These are phyloP conservation scores for Papilio polyxenes DNA, from an alignment of 1,140 invertebrate genomes.

Conservation along the genomic window DNA sequence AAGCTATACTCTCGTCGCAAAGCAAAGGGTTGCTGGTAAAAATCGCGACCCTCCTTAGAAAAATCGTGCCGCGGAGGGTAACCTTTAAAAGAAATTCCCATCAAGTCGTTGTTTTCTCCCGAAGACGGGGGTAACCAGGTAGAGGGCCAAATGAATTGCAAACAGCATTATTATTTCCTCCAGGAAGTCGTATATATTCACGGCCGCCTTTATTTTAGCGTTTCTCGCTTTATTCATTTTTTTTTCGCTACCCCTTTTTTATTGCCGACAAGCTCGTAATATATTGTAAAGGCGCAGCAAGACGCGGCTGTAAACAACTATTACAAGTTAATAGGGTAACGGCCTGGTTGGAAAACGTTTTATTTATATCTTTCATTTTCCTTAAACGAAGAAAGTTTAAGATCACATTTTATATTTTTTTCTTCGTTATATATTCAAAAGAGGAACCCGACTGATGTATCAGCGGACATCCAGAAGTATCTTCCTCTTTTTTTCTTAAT, in stretches of 20 bases:
- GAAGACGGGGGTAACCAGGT: slow-evolving; percentile 75
- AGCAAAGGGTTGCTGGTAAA: slow-evolving; percentile 76
- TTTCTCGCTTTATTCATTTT: slow-evolving; percentile 77
- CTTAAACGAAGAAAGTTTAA: slow-evolving; percentile 32
- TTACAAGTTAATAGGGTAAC: slow-evolving; percentile 72
- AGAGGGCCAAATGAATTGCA: slow-evolving; percentile 79
- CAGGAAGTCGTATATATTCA: slow-evolving; percentile 80
- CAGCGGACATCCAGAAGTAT: no score
- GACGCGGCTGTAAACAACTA: slow-evolving; percentile 77
- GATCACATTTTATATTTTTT: slow-evolving; percentile 23
- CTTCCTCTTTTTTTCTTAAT: neutral
- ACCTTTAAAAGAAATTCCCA: slow-evolving; percentile 61
- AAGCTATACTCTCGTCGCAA: slow-evolving; percentile 73
- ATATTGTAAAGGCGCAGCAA: slow-evolving; percentile 76
- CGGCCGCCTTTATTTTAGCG: slow-evolving; percentile 78
- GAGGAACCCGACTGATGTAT: neutral
- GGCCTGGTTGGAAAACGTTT: slow-evolving; percentile 49
- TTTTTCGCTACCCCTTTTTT: slow-evolving; percentile 77
- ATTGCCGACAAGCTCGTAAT: slow-evolving; percentile 77
- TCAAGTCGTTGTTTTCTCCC: slow-evolving; percentile 70
- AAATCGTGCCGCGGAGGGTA: slow-evolving; percentile 63
- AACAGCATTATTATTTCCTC: slow-evolving; percentile 81
- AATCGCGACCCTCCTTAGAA: slow-evolving; percentile 71
- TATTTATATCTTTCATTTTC: slow-evolving; percentile 46
- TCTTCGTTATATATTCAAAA: neutral